Conservation (phyloP, 2,888 invertebrate species). For the Gymnosoma rotundatum region DNA sequence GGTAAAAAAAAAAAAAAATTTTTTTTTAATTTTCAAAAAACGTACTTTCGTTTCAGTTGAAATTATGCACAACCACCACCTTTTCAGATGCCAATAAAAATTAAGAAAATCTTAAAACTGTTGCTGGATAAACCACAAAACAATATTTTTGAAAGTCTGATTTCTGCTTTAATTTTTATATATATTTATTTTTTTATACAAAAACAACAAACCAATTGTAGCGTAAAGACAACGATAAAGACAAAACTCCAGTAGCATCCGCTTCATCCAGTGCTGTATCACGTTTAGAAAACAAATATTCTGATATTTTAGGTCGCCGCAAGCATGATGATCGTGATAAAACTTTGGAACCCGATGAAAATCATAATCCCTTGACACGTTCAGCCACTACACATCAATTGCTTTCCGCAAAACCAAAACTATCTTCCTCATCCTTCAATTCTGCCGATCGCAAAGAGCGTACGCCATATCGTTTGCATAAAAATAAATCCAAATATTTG, state of each 20-base stretch:
- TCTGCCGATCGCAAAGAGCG: conserved; percentile 83
- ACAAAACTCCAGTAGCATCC: conserved; percentile 79
- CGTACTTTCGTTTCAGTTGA: too few relatives aligned
- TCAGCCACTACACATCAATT: conserved; percentile 89
- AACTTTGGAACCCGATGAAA: conserved; percentile 86
- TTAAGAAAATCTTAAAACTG: neutral
- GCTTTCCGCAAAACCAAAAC: conserved; percentile 85
- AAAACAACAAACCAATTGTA: conserved; percentile 43
- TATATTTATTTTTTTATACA: conserved; percentile 21
- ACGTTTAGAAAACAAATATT: conserved; percentile 90
- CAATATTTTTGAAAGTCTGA: too few relatives aligned
- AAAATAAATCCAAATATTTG: conserved; percentile 78
- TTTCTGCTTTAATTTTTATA: neutral
- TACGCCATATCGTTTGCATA: conserved; percentile 79
- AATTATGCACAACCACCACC: neutral
- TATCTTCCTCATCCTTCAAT: conserved; percentile 83
- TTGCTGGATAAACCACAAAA: neutral
- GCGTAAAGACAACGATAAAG: conserved; percentile 80
- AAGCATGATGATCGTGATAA: conserved; percentile 87
- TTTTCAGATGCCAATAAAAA: neutral
- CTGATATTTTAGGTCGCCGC: conserved; percentile 88
- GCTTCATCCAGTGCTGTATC: conserved; percentile 83
- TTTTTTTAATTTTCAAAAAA: neutral
- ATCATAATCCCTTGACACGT: conserved; percentile 84
- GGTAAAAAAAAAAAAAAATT: too few relatives aligned